Evolutionary conservation across 2,113 vertebrate genomes (phyloP), one percentile per base, ranked within the genome.

Genomic region (Sturnira hondurensis): DNA sequence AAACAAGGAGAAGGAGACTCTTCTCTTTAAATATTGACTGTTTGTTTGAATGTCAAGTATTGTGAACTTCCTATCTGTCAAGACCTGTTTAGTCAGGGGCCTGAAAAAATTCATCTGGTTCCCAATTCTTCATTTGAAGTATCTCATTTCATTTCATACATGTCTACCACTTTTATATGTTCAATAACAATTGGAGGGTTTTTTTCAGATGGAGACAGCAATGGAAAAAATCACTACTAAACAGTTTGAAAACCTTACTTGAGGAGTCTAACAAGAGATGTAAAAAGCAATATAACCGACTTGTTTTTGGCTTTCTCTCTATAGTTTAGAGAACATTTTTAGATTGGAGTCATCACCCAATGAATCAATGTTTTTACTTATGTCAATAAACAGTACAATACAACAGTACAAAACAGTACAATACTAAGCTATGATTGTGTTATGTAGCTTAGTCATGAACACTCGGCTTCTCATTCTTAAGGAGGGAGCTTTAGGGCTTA

Each of bases 11-110:
- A 85, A 71, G 11, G 50, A 83, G 50, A 83, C 41, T 68, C 52
- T 92, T 97, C 58, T 76, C 89, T 95, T 97, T 97, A 98, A 98
- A 97, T 96, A 98, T 93, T 93, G 82, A 95, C 94, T 97, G 93
- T 93, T 86, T 98, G 65, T 96, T 97, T 97, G 94, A 97, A 96
- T 95, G 73, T 96, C 96, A 98, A 97, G 95, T 96, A 92, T 76
- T 95, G 85, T 94, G 88, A 97, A 70, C 31, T 92, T 97, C 96
- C 92, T 93, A 65, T 97, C 93, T 97, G 89, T 93, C 74, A 67
- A 97, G 95, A 78, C 26, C 47, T 95, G 97, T 95, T 88, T 81
- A 80, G 68, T 93, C 76, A 96, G 71, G 96, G 93, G 93, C 58
- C 82, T 94, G 77, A 83, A 90, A 97, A 91, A 95, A 94, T 85